Evolutionary conservation across 2,797 vertebrate genomes (phyloP), one percentile per base, ranked within the genome.

Genomic region (Syndactyla subalaris): DNA sequence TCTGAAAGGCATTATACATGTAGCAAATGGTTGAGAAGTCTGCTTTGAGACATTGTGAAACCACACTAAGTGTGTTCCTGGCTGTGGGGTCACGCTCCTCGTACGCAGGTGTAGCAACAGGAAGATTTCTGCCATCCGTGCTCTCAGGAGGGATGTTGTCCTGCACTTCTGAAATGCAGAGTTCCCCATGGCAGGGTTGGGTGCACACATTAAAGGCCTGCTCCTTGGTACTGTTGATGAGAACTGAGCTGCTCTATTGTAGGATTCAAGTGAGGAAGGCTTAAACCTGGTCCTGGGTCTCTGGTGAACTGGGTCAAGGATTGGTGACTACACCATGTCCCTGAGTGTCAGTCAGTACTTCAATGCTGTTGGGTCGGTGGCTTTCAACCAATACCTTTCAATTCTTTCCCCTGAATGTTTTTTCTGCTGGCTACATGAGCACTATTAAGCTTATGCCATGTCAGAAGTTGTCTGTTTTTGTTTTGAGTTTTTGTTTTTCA

Each of bases 21-120:
- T 75, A 75, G 51, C 41, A 89, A 48, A 43, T 17, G 7, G 45
- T 9, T 45, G 52, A 14, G 13, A 29, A 48, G 14, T 58, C 18
- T 85, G 52, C 75, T 92, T 43, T 83, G 57, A 85, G 81, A 15
- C 4, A 2, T 3, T 27, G 39, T 36, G 75, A 46, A 57, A 13
- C 2, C 10, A 20, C 17, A 1, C 22, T 29, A 27, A 15, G 14
- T 30, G 30, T 0, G 0, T 72, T 70, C 34, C 21, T 0, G 1
- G 36, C 46, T 30, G 9, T 14, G 52, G n/a, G 5, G 26, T 73
- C 52, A 9, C 48, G 79, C n/a, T 68, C 4, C n/a, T 83, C 23
- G 59, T 41, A 8, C 0, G 1, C 21, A 57, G 29, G 34, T 70
- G 29, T 80, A 75, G 73, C 61, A 75, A 7, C 19, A 38, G 70